Conservation (phyloP, 2,888 invertebrate genomes). For the Tyria jacobaeae region DNA sequence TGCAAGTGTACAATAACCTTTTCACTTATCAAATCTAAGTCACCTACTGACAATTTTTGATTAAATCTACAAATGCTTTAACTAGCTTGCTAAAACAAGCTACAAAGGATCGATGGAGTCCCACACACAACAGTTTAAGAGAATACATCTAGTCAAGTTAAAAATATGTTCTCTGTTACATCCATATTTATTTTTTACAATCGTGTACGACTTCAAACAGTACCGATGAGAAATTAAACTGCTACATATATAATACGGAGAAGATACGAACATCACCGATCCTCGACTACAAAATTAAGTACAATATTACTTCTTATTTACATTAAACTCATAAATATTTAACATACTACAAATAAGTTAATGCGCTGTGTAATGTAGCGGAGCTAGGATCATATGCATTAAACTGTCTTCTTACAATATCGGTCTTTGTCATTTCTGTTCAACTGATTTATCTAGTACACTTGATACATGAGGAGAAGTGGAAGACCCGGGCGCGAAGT, state of each 20-base stretch:
- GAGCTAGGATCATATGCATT: constrained; percentile 16
- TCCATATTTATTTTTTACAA: constrained; percentile 8
- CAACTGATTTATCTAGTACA: constrained; percentile 4
- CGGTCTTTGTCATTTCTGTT: constrained; percentile 8
- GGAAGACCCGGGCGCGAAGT: neutral
- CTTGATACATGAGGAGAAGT: neutral
- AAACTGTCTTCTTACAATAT: neutral
- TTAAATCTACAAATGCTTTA: constrained; percentile 85
- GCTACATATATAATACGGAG: constrained; percentile 12
- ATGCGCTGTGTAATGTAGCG: constrained; percentile 64
- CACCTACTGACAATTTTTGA: constrained; percentile 71
- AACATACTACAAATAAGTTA: constrained; percentile 74
- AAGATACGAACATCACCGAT: constrained; percentile 58
- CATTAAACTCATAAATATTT: constrained; percentile 77
- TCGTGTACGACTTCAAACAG: neutral
- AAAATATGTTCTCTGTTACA: constrained; percentile 21
- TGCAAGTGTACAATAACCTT: constrained; percentile 33
- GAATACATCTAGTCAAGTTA: constrained; percentile 36
- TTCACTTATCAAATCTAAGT: constrained; percentile 56
- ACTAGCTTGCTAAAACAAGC: constrained; percentile 84
- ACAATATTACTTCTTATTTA: constrained; percentile 82
- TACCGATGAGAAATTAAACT: constrained; percentile 15
- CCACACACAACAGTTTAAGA: constrained; percentile 39
- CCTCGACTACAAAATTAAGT: constrained; percentile 75
- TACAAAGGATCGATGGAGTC: constrained; percentile 61